Percentiles rank a stretch among this genome's conserved stretches.
These are phyloP conservation scores for Nycticebus coucang DNA, from an alignment of 2,113 vertebrate genomes.

Conservation along the genomic window DNA sequence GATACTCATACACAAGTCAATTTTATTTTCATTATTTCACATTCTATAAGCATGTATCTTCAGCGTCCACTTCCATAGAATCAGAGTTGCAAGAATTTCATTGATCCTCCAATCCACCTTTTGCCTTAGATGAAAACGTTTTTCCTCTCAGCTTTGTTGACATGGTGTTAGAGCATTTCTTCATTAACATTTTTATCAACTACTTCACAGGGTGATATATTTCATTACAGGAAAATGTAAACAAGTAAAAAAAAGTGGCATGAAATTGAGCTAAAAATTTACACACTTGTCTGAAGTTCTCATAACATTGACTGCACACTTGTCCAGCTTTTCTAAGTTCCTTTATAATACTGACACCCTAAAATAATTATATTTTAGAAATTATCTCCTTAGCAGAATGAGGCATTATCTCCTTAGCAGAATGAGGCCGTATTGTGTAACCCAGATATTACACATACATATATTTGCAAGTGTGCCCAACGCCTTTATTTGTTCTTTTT, in stretches of 20 bases:
- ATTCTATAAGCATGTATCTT: neutral
- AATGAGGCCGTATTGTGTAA: neutral
- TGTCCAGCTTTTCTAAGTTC: neutral
- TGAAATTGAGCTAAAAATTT: neutral
- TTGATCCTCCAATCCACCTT: neutral
- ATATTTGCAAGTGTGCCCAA: neutral
- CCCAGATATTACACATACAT: neutral
- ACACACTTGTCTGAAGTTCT: neutral
- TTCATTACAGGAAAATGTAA: neutral
- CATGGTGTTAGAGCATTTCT: neutral
- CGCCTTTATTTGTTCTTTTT: neutral
- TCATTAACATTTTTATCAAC: neutral
- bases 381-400: neutral
- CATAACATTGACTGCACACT: neutral
- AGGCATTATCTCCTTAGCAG: neutral
- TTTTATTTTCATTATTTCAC: neutral
- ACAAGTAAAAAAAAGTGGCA: neutral
- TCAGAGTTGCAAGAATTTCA: neutral
- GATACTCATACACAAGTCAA: neutral
- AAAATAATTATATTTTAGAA: conserved; percentile 8
- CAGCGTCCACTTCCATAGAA: neutral
- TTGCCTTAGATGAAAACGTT: neutral
- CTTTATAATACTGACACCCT: neutral
- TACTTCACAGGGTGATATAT: neutral
- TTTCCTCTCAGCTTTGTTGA: neutral